phyloP scores from a whole-genome alignment of 1,140 invertebrate genomes.

The Philopotamus ludificatus region DNA sequence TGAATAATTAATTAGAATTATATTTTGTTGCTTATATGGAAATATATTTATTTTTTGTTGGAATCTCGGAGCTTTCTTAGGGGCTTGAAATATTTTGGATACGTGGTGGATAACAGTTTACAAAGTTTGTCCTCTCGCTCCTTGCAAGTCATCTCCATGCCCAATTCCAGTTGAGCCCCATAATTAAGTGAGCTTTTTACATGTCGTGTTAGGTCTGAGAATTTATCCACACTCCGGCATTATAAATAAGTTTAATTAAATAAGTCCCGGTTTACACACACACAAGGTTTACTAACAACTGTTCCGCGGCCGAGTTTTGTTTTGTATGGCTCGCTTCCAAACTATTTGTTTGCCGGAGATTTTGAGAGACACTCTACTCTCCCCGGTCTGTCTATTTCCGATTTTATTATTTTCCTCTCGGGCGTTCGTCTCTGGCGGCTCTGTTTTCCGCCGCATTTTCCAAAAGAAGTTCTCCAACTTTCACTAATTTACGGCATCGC shows the following conservation, averaged over 20 bases:
- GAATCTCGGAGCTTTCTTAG: too few relatives aligned
- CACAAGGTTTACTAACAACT: neutral
- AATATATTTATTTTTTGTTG: too few relatives aligned
- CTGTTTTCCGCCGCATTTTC: neutral
- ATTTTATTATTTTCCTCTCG: conserved; percentile 39
- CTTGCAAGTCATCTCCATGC: conserved; percentile 1
- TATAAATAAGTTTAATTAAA: conserved; percentile 15
- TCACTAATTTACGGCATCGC: neutral
- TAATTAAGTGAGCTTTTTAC: neutral
- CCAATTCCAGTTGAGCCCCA: neutral
- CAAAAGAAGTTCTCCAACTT: neutral
- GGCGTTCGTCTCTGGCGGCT: conserved; percentile 33
- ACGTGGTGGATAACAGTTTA: too few relatives aligned
- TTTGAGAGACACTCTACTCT: conserved; percentile 16
- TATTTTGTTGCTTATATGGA: too few relatives aligned
- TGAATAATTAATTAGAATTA: too few relatives aligned
- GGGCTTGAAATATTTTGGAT: too few relatives aligned
- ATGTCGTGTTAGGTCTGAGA: neutral
- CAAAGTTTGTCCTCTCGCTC: too few relatives aligned
- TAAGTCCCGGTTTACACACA: neutral
- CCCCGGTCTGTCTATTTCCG: conserved; percentile 39
- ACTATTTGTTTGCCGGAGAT: conserved; percentile 39
- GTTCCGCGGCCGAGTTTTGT: conserved; percentile 29
- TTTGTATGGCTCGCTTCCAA: conserved; percentile 38
- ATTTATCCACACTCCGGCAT: neutral